phyloP scores from a whole-genome alignment of 2,888 invertebrate species.

The Lymantria monacha region DNA sequence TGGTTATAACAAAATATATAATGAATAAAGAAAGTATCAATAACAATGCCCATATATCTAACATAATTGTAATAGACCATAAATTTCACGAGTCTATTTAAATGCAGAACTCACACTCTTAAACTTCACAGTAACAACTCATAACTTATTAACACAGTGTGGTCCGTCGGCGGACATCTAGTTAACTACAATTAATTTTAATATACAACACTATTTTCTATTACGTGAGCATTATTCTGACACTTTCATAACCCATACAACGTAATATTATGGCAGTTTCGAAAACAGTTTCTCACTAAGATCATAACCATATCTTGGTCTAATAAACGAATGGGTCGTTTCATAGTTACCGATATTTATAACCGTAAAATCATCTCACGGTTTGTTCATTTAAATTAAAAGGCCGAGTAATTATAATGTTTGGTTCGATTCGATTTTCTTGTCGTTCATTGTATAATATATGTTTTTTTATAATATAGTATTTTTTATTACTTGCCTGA shows the following conservation, averaged over 20 bases:
- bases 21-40: too few species aligned
- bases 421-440: conserved; percentile 55
- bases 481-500: too few species aligned
- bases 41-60: too few species aligned
- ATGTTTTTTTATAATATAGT: conserved; percentile 19
- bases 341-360: conserved; percentile 54
- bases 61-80: too few species aligned
- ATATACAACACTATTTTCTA: conserved; percentile 39
- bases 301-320: conserved; percentile 37
- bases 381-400: conserved; percentile 68
- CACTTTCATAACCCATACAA: conserved; percentile 42
- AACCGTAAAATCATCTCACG: conserved; percentile 59
- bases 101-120: conserved; percentile 6
- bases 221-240: conserved; percentile 42
- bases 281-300: conserved; percentile 31
- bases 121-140: conserved; percentile 1
- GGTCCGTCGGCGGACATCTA: conserved; percentile 18
- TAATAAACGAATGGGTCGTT: conserved; percentile 33
- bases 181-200: conserved; percentile 36
- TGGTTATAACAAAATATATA: too few species aligned
- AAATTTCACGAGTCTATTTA: conserved; percentile 7
- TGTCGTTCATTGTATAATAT: conserved; percentile 57
- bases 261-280: conserved; percentile 37
- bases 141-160: conserved; percentile 11
- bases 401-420: conserved; percentile 65